phyloP scores from a whole-genome alignment of 2,797 vertebrate genomes.

The Anguilla obscura region DNA sequence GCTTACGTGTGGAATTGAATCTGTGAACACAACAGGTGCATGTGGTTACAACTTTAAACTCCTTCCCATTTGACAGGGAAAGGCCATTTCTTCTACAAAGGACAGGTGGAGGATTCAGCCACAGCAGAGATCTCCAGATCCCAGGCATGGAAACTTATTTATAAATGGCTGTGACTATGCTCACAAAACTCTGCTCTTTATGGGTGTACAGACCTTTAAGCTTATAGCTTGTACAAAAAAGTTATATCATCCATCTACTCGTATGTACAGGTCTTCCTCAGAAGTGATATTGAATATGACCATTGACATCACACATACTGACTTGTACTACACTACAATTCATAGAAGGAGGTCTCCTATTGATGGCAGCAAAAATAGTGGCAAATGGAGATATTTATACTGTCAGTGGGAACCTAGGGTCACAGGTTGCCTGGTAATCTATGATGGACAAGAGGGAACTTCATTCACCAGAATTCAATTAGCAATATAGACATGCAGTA shows the following conservation, averaged over 20 bases:
- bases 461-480: background rate
- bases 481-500: background rate
- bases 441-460: background rate
- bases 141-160: slow-evolving; percentile 56
- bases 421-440: background rate
- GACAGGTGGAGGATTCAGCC: slow-evolving; percentile 76
- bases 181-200: background rate
- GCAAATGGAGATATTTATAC: background rate
- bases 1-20: background rate
- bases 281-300: background rate
- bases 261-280: background rate
- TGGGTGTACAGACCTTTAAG: background rate
- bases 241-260: background rate
- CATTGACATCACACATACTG: background rate
- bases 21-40: background rate
- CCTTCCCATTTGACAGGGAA: slow-evolving; percentile 52
- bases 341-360: background rate
- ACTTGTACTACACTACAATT: background rate
- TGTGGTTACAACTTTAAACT: slow-evolving; percentile 14
- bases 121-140: slow-evolving; percentile 79
- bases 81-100: slow-evolving; percentile 73
- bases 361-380: background rate
- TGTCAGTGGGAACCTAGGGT: background rate
- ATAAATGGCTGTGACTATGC: background rate
- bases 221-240: background rate